phyloP scores from a whole-genome alignment of 2,797 vertebrate species.

The Synanceia verrucosa region DNA sequence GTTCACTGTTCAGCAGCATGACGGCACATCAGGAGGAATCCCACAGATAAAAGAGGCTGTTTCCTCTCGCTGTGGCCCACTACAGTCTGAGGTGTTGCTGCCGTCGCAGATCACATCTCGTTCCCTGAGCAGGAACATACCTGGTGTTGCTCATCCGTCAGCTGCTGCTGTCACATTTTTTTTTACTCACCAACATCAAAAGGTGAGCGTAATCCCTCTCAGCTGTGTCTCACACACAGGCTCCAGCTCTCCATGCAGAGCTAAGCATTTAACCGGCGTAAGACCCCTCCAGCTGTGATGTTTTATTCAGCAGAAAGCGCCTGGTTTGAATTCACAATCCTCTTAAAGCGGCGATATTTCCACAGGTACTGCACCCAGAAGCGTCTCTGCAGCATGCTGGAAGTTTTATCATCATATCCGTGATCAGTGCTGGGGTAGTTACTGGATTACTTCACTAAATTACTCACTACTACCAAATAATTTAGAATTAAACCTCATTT shows the following conservation, averaged over 20 bases:
- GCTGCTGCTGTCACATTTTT: slow-evolving; percentile 4
- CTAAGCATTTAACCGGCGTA: not conserved
- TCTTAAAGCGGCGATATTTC: slow-evolving; percentile 26
- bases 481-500: too few species aligned
- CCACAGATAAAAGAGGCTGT: slow-evolving; percentile 11
- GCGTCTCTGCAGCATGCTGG: not conserved
- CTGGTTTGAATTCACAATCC: slow-evolving; percentile 45
- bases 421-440: too few species aligned
- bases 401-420: not conserved
- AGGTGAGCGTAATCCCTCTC: not conserved
- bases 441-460: too few species aligned
- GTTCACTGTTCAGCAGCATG: not conserved
- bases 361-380: not conserved
- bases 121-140: not conserved
- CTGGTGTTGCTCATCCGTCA: slow-evolving; percentile 5
- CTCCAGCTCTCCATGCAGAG: slow-evolving; percentile 1
- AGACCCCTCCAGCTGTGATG: slow-evolving; percentile 35
- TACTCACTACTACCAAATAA: too few species aligned
- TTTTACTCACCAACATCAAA: slow-evolving; percentile 2
- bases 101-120: not conserved
- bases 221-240: not conserved
- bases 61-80: not conserved
- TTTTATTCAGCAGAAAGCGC: slow-evolving; percentile 49
- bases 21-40: not conserved
- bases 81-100: slow-evolving; percentile 7